Percentiles rank a stretch among this genome's conserved stretches.
Evolutionary conservation across 1,140 invertebrate genomes (phyloP).

Genomic region (Planococcus citri): DNA sequence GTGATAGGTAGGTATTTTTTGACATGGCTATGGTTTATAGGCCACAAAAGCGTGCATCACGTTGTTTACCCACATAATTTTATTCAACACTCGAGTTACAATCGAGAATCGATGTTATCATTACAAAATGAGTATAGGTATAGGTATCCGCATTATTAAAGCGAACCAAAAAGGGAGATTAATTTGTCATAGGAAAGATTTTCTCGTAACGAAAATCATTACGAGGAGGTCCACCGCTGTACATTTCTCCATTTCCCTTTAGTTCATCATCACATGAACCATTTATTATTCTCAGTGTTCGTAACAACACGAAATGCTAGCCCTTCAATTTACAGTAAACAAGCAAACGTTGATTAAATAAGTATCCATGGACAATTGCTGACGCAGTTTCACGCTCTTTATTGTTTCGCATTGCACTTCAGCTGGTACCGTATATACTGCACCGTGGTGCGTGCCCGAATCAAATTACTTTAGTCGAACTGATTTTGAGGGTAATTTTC

Average conservation of each 20-base stretch:
- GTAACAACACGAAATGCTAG: constrained; percentile 10
- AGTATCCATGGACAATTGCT: constrained; percentile 14
- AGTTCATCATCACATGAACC: background rate
- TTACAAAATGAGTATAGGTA: no score
- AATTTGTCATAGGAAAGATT: background rate
- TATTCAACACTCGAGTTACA: no score
- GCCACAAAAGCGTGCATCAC: no score
- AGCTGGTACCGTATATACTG: background rate
- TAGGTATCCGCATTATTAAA: no score
- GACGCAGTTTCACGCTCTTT: constrained; percentile 7
- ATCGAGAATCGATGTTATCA: background rate
- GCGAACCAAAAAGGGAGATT: background rate
- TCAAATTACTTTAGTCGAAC: constrained; percentile 1
- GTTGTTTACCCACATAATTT: no score
- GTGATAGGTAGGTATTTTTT: no score
- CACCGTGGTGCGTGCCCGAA: background rate
- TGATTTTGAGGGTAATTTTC: constrained; percentile 4
- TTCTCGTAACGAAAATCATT: background rate
- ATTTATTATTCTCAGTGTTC: constrained; percentile 14
- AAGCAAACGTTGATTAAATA: constrained; percentile 18
- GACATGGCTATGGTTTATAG: no score
- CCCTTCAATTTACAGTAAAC: constrained; percentile 19
- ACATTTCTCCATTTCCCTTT: background rate
- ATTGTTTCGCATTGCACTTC: constrained; percentile 8
- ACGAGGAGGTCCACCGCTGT: no score